These are phyloP conservation scores for Enteromius radiatus DNA, from an alignment of 2,797 vertebrate species.

Conservation along the genomic window DNA sequence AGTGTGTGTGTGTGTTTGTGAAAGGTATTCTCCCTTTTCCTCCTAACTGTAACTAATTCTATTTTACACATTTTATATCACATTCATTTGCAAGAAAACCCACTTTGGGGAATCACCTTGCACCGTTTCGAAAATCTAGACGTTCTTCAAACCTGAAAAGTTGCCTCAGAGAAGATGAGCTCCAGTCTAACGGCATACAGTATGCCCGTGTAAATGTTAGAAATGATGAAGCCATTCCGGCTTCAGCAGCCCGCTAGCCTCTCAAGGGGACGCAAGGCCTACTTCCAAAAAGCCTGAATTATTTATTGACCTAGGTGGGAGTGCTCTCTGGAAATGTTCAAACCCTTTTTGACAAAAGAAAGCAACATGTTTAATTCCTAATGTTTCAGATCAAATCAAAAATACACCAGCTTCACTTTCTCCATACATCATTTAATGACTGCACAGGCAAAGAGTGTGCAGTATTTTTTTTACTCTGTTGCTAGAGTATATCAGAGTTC, in stretches of 20 bases:
- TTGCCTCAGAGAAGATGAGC: conserved; percentile 83
- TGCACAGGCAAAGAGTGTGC: conserved; percentile 2
- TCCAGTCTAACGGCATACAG: conserved; percentile 87
- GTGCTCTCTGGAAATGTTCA: conserved; percentile 77
- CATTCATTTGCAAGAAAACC: conserved; percentile 57
- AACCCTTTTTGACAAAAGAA: conserved; percentile 82
- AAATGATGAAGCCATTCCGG: conserved; percentile 91
- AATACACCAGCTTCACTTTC: conserved; percentile 49
- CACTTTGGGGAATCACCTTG: conserved; percentile 41
- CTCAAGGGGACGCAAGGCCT: conserved; percentile 83
- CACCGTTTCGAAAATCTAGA: conserved; percentile 80
- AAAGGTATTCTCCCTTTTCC: conserved; percentile 43
- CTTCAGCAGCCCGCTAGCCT: conserved; percentile 87
- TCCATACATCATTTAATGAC: conserved; percentile 52
- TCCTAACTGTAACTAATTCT: conserved; percentile 28
- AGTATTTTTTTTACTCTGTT: not conserved
- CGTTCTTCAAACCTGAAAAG: conserved; percentile 77
- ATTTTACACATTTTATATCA: conserved; percentile 65
- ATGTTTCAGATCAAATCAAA: conserved; percentile 58
- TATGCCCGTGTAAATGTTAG: conserved; percentile 80
- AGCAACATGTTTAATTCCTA: conserved; percentile 73
- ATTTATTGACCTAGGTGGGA: conserved; percentile 94
- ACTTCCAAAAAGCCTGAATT: conserved; percentile 90
- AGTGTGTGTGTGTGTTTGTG: conserved; percentile 32
- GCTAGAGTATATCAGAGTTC: not conserved